A percentile compares a stretch with the other conserved stretches of the same genome.
These are phyloP conservation scores for Argyrosomus japonicus DNA, from an alignment of 2,113 vertebrate genomes.

Conservation along the genomic window DNA sequence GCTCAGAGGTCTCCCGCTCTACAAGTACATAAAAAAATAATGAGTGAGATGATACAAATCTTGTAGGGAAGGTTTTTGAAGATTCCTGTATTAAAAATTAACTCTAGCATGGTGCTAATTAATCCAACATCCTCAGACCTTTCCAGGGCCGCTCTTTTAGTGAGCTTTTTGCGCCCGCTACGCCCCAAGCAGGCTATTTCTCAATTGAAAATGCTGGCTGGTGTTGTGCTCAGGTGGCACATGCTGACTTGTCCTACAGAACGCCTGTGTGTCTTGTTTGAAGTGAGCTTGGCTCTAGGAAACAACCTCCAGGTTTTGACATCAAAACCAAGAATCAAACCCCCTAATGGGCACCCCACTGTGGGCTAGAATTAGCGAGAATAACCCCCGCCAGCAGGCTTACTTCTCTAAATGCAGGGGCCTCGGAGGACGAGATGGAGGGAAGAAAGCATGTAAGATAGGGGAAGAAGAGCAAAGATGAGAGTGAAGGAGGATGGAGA, in stretches of 20 bases:
- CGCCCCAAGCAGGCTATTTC: constrained; percentile 27
- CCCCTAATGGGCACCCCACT: constrained; percentile 82
- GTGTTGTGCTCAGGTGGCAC: constrained; percentile 71
- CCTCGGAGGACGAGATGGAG: constrained; percentile 66
- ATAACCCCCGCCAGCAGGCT: constrained; percentile 81
- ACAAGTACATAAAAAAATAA: constrained; percentile 57
- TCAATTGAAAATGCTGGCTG: constrained; percentile 44
- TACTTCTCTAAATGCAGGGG: constrained; percentile 79
- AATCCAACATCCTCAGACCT: constrained; percentile 39
- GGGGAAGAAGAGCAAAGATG: constrained; percentile 19
- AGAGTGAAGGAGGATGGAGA: constrained; percentile 24
- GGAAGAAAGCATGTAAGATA: constrained; percentile 48
- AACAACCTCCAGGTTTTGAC: constrained; percentile 81
- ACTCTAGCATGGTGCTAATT: constrained; percentile 49
- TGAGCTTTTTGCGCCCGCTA: not conserved
- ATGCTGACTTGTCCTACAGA: constrained; percentile 66
- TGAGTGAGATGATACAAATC: constrained; percentile 54
- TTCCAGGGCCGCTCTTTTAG: constrained; percentile 14
- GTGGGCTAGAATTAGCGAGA: constrained; percentile 79
- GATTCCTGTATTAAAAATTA: constrained; percentile 46
- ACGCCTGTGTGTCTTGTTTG: constrained; percentile 76
- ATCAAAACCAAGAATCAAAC: constrained; percentile 80
- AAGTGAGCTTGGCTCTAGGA: constrained; percentile 79
- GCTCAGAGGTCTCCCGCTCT: constrained; percentile 26
- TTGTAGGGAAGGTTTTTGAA: constrained; percentile 51